These are phyloP conservation scores for Drosophila tropicalis DNA, from an alignment of 1,140 invertebrate species.

Conservation along the genomic window DNA sequence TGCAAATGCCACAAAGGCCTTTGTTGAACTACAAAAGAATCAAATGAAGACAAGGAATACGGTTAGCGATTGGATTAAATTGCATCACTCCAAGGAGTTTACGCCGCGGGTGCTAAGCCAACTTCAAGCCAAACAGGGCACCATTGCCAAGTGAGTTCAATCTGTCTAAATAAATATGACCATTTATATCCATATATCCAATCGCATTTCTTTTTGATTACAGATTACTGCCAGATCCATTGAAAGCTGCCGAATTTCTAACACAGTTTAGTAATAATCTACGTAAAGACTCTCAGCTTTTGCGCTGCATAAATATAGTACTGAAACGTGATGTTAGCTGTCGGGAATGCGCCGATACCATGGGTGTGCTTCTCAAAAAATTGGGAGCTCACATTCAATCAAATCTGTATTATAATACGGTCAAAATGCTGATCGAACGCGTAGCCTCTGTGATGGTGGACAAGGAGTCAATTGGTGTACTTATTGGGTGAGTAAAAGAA, in stretches of 20 bases:
- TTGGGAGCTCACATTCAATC: conserved; percentile 96
- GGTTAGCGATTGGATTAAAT: conserved; percentile 93
- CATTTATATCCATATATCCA: no score
- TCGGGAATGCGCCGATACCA: conserved; percentile 94
- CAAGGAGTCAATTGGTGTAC: conserved; percentile 90
- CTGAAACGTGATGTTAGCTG: conserved; percentile 94
- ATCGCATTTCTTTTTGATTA: background rate
- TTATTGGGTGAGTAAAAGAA: conserved; percentile 86
- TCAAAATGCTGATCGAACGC: conserved; percentile 96
- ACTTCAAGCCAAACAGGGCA: conserved; percentile 84
- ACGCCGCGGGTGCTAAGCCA: conserved; percentile 88
- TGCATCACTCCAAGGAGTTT: conserved; percentile 87
- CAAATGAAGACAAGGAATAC: conserved; percentile 93
- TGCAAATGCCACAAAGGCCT: conserved; percentile 97
- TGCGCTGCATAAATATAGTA: conserved; percentile 93
- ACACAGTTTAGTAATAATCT: conserved; percentile 94
- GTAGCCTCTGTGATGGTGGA: conserved; percentile 98
- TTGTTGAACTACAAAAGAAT: conserved; percentile 96
- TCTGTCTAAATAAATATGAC: no score
- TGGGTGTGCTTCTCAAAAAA: conserved; percentile 93
- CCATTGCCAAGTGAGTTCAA: conserved; percentile 71
- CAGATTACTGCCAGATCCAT: conserved; percentile 91
- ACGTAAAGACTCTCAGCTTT: conserved; percentile 89
- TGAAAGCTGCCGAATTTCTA: conserved; percentile 96
- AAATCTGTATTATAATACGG: conserved; percentile 97